Conservation (phyloP, 2,888 invertebrate species). For the Lamellibrachia columna region DNA sequence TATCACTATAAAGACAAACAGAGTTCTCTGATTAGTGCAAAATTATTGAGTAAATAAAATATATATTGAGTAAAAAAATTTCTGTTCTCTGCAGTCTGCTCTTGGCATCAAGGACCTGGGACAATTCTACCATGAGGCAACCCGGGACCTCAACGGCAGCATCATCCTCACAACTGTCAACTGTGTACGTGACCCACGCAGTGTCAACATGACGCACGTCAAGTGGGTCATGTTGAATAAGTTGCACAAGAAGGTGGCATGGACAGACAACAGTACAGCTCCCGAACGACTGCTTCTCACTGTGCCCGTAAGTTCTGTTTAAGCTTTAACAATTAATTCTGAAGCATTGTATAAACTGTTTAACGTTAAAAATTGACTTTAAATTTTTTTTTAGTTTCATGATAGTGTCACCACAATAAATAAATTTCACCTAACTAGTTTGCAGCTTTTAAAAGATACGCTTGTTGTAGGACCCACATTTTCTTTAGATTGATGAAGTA, state of each 20-base stretch:
- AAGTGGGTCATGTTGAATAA: slow-evolving; percentile 91
- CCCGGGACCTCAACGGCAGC: slow-evolving; percentile 87
- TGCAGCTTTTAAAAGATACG: not conserved
- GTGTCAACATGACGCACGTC: slow-evolving; percentile 80
- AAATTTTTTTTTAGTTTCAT: not conserved
- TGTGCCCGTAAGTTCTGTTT: slow-evolving; percentile 74
- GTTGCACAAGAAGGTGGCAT: slow-evolving; percentile 72
- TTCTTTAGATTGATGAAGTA: not conserved
- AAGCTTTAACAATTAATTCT: not conserved
- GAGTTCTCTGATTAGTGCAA: too few relatives aligned
- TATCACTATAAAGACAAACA: too few relatives aligned
- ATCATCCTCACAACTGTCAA: slow-evolving; percentile 86
- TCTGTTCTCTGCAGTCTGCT: slow-evolving; percentile 74
- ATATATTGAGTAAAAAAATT: not conserved
- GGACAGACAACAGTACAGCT: slow-evolving; percentile 62
- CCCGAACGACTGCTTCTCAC: slow-evolving; percentile 71
- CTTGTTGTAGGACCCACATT: not conserved
- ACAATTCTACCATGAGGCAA: slow-evolving; percentile 89
- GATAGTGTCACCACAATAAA: not conserved
- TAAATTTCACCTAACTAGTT: not conserved
- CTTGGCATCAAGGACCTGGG: slow-evolving; percentile 93
- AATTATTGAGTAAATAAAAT: too few relatives aligned
- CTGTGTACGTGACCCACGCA: slow-evolving; percentile 81
- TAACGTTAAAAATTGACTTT: too few relatives aligned
- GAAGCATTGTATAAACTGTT: too few relatives aligned